Evolutionary conservation across 2,113 vertebrate genomes (phyloP), one percentile per base, ranked within the genome.

Genomic region (Rhinoderma darwinii): DNA sequence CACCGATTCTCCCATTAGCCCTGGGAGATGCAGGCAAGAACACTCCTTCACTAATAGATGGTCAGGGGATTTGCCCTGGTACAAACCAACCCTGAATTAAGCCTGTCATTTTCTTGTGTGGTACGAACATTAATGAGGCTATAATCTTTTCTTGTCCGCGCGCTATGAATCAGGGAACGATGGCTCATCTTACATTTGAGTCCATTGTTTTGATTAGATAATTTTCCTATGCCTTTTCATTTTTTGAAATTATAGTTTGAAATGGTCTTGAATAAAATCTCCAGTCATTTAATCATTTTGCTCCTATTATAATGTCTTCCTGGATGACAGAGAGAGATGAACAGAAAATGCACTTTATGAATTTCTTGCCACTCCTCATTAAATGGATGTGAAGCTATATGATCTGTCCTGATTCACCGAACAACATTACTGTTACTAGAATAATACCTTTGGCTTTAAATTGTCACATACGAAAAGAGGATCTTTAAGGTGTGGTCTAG

Each of bases 171-270:
- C 78, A 87, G 66, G 56, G 66, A 81, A 35, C 75, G 63, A 81
- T 86, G 84, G 76, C 84, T 86, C 84, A 86, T 87, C 85, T 87
- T 86, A 86, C 85, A 73, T 86, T 86, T 81, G 66, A 86, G 77
- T 59, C 76, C 84, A 86, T 87, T 87, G 85, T 87, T 87, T 87
- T 87, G 85, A 87, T 87, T 87, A 87, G 85, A 87, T 87, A 87
- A 87, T 87, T 87, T 86, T 87, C 68, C 85, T 87, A 81, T 86
- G 85, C 80, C 85, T 73, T 86, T 86, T 70, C 84, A 78, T 76
- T 79, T 82, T 80, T 82, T 74, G 37, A 82, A 87, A 87, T 87
- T 82, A 87, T 87, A 87, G 85, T 82, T 87, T 87, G 85, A 87
- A 87, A 82, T 87, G 85, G 85, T 74, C 85, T 87, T 87, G 85